These are phyloP conservation scores for Choreutis nemorana DNA, from an alignment of 2,888 invertebrate species.

Conservation along the genomic window DNA sequence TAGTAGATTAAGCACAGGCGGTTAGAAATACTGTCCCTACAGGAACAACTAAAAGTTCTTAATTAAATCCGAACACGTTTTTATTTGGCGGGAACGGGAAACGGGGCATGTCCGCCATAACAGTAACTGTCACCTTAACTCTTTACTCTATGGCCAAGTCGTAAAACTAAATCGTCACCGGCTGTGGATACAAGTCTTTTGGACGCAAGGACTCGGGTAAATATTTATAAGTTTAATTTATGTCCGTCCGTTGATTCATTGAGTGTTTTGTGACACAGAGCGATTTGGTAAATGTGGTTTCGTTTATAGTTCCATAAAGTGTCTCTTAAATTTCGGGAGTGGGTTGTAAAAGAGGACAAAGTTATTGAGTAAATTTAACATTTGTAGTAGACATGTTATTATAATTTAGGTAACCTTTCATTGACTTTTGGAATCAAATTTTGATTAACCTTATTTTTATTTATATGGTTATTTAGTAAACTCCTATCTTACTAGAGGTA, in stretches of 20 bases:
- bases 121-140: conserved; percentile 60
- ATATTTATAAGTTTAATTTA: conserved; percentile 26
- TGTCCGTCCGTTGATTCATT: conserved; percentile 33
- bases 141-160: conserved; percentile 54
- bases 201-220: conserved; percentile 30
- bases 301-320: too few relatives aligned
- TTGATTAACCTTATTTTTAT: too few relatives aligned
- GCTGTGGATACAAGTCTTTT: conserved; percentile 40
- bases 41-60: too few relatives aligned
- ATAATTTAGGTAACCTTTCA: too few relatives aligned
- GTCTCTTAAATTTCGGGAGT: too few relatives aligned
- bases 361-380: background rate
- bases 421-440: too few relatives aligned
- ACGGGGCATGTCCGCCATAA: conserved; percentile 54
- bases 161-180: conserved; percentile 64
- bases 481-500: too few relatives aligned
- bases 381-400: too few relatives aligned
- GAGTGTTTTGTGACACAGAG: conserved; percentile 32
- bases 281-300: conserved; percentile 32
- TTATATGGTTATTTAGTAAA: too few relatives aligned
- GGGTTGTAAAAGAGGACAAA: conserved; percentile 24
- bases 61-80: conserved; percentile 15
- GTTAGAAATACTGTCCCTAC: too few relatives aligned
- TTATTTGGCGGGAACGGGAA: conserved; percentile 42
- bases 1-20: too few relatives aligned